phyloP scores from a whole-genome alignment of 2,113 vertebrate genomes.

The Euleptes europaea region DNA sequence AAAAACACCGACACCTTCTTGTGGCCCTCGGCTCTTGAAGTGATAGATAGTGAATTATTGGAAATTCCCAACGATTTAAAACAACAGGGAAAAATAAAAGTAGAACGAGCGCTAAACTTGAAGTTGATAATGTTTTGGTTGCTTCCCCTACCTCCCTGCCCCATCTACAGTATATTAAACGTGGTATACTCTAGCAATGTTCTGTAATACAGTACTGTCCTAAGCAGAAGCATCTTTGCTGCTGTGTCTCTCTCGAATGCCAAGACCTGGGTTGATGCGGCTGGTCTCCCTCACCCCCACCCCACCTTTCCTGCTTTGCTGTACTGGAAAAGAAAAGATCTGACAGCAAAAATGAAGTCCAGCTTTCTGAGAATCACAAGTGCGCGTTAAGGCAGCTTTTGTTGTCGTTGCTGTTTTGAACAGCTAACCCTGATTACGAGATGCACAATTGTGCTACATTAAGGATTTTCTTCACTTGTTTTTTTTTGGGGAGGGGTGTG shows the following conservation, averaged over 20 bases:
- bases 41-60: slow-evolving; percentile 17
- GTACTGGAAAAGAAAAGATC: slow-evolving; percentile 33
- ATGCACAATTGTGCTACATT: slow-evolving; percentile 56
- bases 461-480: slow-evolving; percentile 42
- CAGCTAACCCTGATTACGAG: slow-evolving; percentile 65
- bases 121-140: not conserved
- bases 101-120: slow-evolving; percentile 45
- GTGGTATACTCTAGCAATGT: slow-evolving; percentile 54
- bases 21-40: slow-evolving; percentile 33
- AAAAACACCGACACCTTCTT: slow-evolving; percentile 37
- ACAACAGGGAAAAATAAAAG: slow-evolving; percentile 40
- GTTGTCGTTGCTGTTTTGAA: slow-evolving; percentile 28
- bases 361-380: not conserved
- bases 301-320: slow-evolving; percentile 23
- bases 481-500: not conserved
- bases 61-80: slow-evolving; percentile 34
- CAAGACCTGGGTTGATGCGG: not conserved
- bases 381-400: slow-evolving; percentile 35
- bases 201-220: slow-evolving; percentile 46
- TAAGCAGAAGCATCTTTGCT: slow-evolving; percentile 58
- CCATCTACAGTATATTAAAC: slow-evolving; percentile 45
- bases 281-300: not conserved
- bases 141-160: not conserved
- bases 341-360: not conserved
- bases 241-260: slow-evolving; percentile 38